Evolutionary conservation across 2,888 invertebrate genomes (phyloP).

Genomic region (Sesia apiformis): DNA sequence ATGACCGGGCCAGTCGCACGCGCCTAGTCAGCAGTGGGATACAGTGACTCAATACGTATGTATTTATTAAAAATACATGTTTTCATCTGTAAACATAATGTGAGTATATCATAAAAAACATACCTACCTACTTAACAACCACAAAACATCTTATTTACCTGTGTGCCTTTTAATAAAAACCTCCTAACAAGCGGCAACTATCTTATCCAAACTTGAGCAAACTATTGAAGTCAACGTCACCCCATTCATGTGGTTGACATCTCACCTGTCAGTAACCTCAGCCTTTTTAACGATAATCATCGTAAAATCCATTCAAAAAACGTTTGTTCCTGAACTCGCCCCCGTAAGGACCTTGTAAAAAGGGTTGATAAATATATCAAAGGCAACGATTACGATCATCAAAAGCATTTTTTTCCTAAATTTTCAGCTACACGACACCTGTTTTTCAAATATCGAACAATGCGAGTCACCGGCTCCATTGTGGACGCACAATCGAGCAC

Average conservation of each 20-base stretch:
- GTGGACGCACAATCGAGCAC: slow-evolving; percentile 50
- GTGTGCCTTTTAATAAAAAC: background rate
- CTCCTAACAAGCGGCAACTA: slow-evolving; percentile 27
- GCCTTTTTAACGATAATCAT: slow-evolving; percentile 56
- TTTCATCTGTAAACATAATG: too few relatives aligned
- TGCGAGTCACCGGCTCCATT: slow-evolving; percentile 45
- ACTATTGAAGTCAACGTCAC: slow-evolving; percentile 19
- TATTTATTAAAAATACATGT: too few relatives aligned
- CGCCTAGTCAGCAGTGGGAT: too few relatives aligned
- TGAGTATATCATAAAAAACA: too few relatives aligned
- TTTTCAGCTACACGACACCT: slow-evolving; percentile 48
- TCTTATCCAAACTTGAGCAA: slow-evolving; percentile 49
- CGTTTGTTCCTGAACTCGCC: slow-evolving; percentile 56
- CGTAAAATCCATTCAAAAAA: slow-evolving; percentile 55
- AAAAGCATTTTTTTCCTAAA: slow-evolving; percentile 44
- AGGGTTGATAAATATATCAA: slow-evolving; percentile 73
- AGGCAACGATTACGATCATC: slow-evolving; percentile 26
- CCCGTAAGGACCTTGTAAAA: slow-evolving; percentile 34
- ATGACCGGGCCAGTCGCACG: too few relatives aligned
- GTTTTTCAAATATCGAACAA: slow-evolving; percentile 51
- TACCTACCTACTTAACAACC: too few relatives aligned
- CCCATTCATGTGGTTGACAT: slow-evolving; percentile 60
- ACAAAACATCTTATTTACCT: too few relatives aligned
- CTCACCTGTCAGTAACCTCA: slow-evolving; percentile 70
- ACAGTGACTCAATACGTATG: too few relatives aligned